Conservation (phyloP, 2,797 vertebrate species). For the Cheirogaleus major region DNA sequence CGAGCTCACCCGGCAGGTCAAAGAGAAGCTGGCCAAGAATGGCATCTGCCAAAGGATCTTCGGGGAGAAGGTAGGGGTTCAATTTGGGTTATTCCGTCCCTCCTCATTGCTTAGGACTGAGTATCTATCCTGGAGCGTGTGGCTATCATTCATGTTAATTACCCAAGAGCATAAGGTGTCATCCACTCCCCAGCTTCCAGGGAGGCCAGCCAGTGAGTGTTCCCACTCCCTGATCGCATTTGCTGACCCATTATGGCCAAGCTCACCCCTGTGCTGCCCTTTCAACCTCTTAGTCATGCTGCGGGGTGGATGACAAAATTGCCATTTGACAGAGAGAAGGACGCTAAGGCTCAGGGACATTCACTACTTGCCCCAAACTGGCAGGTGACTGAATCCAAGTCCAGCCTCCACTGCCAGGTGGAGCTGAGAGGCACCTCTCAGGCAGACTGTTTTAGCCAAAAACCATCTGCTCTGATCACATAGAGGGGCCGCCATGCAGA, state of each 20-base stretch:
- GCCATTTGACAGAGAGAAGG: background rate
- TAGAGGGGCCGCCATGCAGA: background rate
- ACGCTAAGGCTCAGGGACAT: background rate
- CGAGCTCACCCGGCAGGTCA: slow-evolving; percentile 94
- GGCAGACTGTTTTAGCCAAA: background rate
- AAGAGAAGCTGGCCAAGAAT: slow-evolving; percentile 95
- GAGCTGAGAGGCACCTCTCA: background rate
- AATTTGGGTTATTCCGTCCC: background rate
- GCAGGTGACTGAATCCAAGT: background rate
- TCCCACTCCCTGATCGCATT: background rate
- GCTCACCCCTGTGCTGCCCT: background rate
- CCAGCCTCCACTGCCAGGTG: background rate
- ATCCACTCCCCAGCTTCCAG: background rate
- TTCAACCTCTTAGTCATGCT: background rate
- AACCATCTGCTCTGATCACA: background rate
- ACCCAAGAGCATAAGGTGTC: background rate
- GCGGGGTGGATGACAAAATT: background rate
- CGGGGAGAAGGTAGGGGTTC: slow-evolving; percentile 91
- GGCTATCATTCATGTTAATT: background rate
- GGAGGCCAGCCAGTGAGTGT: background rate
- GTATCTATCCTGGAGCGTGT: background rate
- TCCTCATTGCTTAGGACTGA: background rate
- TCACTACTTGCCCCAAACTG: background rate
- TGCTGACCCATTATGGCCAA: background rate
- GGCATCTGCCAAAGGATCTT: slow-evolving; percentile 96